Evolutionary conservation across 2,888 invertebrate species (phyloP).

Genomic region (Hylaea fasciaria): DNA sequence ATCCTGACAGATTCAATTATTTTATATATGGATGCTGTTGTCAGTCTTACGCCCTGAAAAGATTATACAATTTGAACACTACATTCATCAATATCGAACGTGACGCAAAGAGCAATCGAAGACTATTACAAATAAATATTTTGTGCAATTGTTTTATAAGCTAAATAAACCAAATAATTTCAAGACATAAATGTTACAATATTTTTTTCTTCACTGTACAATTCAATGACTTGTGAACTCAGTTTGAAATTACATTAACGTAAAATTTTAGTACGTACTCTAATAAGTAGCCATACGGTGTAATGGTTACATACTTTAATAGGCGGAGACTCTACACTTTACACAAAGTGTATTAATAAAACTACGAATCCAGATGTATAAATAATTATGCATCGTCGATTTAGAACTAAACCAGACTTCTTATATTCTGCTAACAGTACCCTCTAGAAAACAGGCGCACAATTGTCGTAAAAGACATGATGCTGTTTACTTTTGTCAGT

Average conservation of each 20-base stretch:
- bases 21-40: constrained; percentile 52
- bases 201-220: constrained; percentile 51
- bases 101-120: constrained; percentile 50
- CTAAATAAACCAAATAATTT: constrained; percentile 28
- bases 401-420: constrained; percentile 76
- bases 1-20: constrained; percentile 30
- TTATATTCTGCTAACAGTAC: constrained; percentile 52
- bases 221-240: constrained; percentile 54
- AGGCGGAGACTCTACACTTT: constrained; percentile 84
- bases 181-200: constrained; percentile 32
- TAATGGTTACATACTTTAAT: constrained; percentile 82
- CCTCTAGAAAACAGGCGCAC: constrained; percentile 7
- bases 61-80: constrained; percentile 47
- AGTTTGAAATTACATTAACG: constrained; percentile 71
- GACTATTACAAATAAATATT: constrained; percentile 41
- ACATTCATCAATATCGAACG: constrained; percentile 48
- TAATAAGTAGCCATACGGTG: constrained; percentile 80
- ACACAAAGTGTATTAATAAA: constrained; percentile 82
- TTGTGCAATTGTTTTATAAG: constrained; percentile 42
- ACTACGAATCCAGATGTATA: constrained; percentile 83
- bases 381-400: constrained; percentile 79
- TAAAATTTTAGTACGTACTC: constrained; percentile 78
- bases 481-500: background rate
- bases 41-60: constrained; percentile 75
- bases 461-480: background rate